Percentiles rank a stretch among this genome's conserved stretches.
Evolutionary conservation across 1,140 invertebrate genomes (phyloP).

Genomic region (Melitaea cinxia): DNA sequence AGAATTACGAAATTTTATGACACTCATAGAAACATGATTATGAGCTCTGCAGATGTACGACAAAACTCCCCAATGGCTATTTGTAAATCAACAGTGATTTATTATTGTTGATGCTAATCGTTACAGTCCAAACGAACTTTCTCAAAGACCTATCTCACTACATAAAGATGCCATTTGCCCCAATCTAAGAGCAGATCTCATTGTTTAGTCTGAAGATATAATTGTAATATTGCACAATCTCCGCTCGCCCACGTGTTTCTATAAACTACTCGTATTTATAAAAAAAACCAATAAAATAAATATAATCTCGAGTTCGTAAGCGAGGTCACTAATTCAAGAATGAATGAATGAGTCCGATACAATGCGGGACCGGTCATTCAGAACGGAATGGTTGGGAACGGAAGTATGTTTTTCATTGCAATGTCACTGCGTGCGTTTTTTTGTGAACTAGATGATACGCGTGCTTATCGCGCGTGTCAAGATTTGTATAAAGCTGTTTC

Average conservation of each 20-base stretch:
- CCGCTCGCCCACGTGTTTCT: neutral
- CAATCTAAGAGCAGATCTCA: neutral
- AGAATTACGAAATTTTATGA: too few species aligned
- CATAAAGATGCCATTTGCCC: neutral
- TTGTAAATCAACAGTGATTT: too few species aligned
- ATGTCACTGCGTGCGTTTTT: too few species aligned
- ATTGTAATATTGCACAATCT: neutral
- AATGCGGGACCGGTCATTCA: neutral
- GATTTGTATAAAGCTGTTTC: too few species aligned
- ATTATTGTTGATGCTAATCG: too few species aligned
- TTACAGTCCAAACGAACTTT: too few species aligned
- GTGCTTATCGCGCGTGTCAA: too few species aligned
- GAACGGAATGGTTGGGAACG: neutral
- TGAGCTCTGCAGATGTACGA: too few species aligned
- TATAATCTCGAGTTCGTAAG: neutral
- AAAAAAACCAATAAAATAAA: conserved; percentile 3
- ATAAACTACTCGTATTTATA: conserved; percentile 4
- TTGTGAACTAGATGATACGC: too few species aligned
- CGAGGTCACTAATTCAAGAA: neutral
- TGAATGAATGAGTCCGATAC: neutral
- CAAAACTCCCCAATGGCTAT: too few species aligned
- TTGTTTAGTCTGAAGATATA: conserved; percentile 8
- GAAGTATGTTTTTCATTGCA: neutral
- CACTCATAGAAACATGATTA: too few species aligned
- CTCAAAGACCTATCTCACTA: too few species aligned